Evolutionary conservation across 92 coral and sea anemone species (phyloP).

Genomic region (Siderastrea siderea): DNA sequence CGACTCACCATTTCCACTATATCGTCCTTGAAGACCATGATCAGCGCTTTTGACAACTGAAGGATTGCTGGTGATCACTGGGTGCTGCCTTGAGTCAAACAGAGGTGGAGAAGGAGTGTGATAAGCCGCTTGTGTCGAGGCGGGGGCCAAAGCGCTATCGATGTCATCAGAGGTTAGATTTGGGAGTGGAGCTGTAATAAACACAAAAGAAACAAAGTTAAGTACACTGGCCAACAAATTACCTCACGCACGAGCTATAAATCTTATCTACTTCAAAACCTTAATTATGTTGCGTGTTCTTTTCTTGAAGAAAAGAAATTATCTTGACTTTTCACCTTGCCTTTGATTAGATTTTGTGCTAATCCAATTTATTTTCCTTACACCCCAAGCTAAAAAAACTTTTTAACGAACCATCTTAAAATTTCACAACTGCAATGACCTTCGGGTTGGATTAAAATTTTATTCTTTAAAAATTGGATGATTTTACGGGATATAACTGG

Average conservation of each 20-base stretch:
- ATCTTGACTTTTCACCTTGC: not conserved
- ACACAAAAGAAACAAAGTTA: not conserved
- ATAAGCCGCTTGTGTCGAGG: conserved; percentile 79
- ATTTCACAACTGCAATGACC: not conserved
- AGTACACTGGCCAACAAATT: not conserved
- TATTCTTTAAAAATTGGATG: not conserved
- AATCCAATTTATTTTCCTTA: conserved; percentile 17
- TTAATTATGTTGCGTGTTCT: conserved; percentile 6
- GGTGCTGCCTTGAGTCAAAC: conserved; percentile 88
- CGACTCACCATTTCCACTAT: conserved; percentile 59
- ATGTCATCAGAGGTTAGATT: conserved; percentile 99
- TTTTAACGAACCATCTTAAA: not conserved
- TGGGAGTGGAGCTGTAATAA: conserved; percentile 93
- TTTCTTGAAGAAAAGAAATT: not conserved
- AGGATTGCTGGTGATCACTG: conserved; percentile 86
- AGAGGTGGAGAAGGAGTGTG: conserved; percentile 76
- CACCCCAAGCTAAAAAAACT: not conserved
- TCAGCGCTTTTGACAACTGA: conserved; percentile 72
- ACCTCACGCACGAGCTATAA: not conserved
- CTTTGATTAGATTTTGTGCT: not conserved
- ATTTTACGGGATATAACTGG: not conserved
- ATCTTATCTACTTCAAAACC: not conserved
- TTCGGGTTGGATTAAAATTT: not conserved
- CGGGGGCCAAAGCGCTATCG: conserved; percentile 95
- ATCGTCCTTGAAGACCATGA: conserved; percentile 71